Conservation (phyloP, 2,888 invertebrate genomes). For the Octonoba sinensis region DNA sequence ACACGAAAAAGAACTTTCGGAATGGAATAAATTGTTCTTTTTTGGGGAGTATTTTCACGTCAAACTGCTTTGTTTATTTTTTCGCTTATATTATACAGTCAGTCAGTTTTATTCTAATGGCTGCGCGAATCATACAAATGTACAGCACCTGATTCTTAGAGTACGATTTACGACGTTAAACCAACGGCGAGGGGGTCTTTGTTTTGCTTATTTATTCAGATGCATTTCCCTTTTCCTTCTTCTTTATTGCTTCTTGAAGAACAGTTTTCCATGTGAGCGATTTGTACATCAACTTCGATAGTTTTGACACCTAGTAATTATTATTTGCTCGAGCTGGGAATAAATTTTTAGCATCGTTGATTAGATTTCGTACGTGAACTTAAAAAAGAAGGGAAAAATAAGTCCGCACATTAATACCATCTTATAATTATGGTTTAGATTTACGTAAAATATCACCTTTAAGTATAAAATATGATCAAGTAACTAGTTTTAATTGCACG, state of each 20-base stretch:
- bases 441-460: too few species aligned
- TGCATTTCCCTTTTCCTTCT: background rate
- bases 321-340: too few species aligned
- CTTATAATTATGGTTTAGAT: too few species aligned
- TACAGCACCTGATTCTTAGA: slow-evolving; percentile 27
- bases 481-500: too few species aligned
- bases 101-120: slow-evolving; percentile 43
- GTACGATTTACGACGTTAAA: slow-evolving; percentile 51
- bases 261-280: background rate
- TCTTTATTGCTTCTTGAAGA: background rate
- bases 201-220: slow-evolving; percentile 30
- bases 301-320: too few species aligned
- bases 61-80: slow-evolving; percentile 38
- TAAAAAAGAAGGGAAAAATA: too few species aligned
- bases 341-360: too few species aligned
- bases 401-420: too few species aligned
- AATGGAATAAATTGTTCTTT: slow-evolving; percentile 38
- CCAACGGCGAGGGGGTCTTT: slow-evolving; percentile 17
- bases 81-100: slow-evolving; percentile 22
- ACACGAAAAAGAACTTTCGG: too few species aligned
- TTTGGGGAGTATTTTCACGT: slow-evolving; percentile 23
- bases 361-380: too few species aligned
- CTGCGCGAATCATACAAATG: slow-evolving; percentile 25
- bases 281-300: too few species aligned
- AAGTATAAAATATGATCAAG: too few species aligned